These are phyloP conservation scores for Monochamus alternatus DNA, from an alignment of 2,888 invertebrate species.

Conservation along the genomic window DNA sequence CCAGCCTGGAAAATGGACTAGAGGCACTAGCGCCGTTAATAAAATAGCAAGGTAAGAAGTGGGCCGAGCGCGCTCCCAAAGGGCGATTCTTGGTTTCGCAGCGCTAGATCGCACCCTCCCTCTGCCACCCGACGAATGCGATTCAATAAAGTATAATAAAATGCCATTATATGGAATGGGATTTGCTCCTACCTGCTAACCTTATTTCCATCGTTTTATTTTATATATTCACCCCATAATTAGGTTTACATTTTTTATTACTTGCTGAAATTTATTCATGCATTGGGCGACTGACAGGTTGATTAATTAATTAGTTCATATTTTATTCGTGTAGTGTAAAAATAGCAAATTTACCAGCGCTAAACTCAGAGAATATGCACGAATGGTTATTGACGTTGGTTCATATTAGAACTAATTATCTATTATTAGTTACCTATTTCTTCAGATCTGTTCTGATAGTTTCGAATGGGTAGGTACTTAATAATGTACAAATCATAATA, in stretches of 20 bases:
- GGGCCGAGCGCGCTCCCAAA: conserved; percentile 41
- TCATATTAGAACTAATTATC: no score
- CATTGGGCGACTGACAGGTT: neutral
- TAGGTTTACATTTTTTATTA: conserved; percentile 6
- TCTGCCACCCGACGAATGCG: conserved; percentile 28
- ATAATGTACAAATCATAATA: no score
- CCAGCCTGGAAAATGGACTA: conserved; percentile 29
- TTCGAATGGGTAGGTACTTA: no score
- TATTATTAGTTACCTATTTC: no score
- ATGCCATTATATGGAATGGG: conserved; percentile 18
- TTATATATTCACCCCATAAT: neutral
- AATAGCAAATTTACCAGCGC: no score
- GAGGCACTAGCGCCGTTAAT: conserved; percentile 25
- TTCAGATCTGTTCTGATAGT: no score
- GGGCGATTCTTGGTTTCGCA: conserved; percentile 52
- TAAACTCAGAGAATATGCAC: no score
- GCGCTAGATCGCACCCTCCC: conserved; percentile 45
- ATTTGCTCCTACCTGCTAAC: conserved; percentile 20
- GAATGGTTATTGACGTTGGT: no score
- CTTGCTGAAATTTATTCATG: neutral
- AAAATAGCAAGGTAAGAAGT: conserved; percentile 28
- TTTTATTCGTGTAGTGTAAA: no score
- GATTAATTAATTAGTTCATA: neutral
- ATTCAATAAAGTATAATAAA: conserved; percentile 28
- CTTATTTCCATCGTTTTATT: neutral